Evolutionary conservation across 2,113 vertebrate species (phyloP), one percentile per base, ranked within the genome.

Genomic region (Anser brachyrhynchus): DNA sequence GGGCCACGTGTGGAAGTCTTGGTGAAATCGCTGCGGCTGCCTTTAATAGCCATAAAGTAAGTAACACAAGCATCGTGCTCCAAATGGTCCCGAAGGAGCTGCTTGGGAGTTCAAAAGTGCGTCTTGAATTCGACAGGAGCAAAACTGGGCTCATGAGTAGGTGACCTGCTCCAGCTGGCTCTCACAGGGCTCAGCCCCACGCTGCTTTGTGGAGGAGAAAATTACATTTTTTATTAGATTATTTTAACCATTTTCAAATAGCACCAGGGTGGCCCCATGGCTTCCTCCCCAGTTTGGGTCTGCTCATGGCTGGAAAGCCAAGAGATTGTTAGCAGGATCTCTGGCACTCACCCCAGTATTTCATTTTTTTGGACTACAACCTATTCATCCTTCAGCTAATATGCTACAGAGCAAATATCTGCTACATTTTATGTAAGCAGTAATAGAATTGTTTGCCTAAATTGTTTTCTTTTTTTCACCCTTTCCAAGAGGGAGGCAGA

Each of bases 21-120:
- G 25, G 28, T 57, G 84, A 39, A 87, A 37, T 28, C 67, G 20
- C 25, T 22, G 22, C 6, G 37, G 17, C 83, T 74, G 44, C 23
- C 23, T 79, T 74, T 69, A 58, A 70, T 73, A 70, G 18, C 15
- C 12, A 0, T 41, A 41, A 31, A 3, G 0, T 25, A 7, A 77
- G 11, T 16, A 57, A 69, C 4, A 52, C 16, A 4, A 78, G 12
- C 3, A 0, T 5, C 25, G 14, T 3, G 26, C 10, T 87, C 69
- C 41, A 41, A 0, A 0, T 43, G 13, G 58, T 14, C 37, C 59
- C 0, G 3, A 3, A 13, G 3, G 1, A 77, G 20, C 21, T 2
- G 2, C 23, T 37, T 43, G 28, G 57, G 46, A 49, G 44, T 37
- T 59, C 64, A 66, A 84, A 85, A 51, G 37, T 37, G 12, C 31